Conservation (phyloP, 2,888 invertebrate genomes). For the Teleiodes luculella region DNA sequence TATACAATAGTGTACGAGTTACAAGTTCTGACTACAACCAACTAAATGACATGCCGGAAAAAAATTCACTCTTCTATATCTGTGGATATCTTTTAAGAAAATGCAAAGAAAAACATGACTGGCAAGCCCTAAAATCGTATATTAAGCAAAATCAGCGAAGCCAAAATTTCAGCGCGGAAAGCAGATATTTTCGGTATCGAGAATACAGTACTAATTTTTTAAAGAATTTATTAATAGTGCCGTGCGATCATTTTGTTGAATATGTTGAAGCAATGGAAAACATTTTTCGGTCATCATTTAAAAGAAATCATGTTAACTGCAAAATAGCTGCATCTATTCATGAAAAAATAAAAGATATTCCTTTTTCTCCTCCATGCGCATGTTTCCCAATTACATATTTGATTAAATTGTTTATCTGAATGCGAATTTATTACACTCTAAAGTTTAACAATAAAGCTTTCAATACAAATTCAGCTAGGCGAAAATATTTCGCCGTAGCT, state of each 20-base stretch:
- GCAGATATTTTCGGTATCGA: conserved; percentile 9
- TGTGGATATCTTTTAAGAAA: background rate
- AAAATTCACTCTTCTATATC: background rate
- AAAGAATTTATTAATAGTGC: conserved; percentile 3
- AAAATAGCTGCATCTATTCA: conserved; percentile 12
- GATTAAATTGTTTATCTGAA: conserved; percentile 13
- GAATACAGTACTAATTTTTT: conserved; percentile 6
- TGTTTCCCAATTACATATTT: conserved; percentile 14
- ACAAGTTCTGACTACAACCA: background rate
- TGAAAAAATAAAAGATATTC: conserved; percentile 8
- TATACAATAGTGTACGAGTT: background rate
- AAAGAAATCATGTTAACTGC: conserved; percentile 5
- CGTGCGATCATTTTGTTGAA: conserved; percentile 4
- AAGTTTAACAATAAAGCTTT: conserved; percentile 20
- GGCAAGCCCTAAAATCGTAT: background rate
- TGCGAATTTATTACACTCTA: conserved; percentile 14
- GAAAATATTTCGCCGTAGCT: conserved; percentile 8
- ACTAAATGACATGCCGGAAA: conserved; percentile 1
- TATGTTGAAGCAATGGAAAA: conserved; percentile 15
- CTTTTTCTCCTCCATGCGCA: conserved; percentile 9
- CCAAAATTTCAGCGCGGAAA: conserved; percentile 2
- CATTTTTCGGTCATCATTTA: conserved; percentile 9
- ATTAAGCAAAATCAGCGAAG: background rate
- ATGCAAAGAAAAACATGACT: background rate
- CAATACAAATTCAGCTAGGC: background rate